Evolutionary conservation across 2,888 invertebrate genomes (phyloP), one percentile per base, ranked within the genome.

Genomic region (Drosophila limbata): DNA sequence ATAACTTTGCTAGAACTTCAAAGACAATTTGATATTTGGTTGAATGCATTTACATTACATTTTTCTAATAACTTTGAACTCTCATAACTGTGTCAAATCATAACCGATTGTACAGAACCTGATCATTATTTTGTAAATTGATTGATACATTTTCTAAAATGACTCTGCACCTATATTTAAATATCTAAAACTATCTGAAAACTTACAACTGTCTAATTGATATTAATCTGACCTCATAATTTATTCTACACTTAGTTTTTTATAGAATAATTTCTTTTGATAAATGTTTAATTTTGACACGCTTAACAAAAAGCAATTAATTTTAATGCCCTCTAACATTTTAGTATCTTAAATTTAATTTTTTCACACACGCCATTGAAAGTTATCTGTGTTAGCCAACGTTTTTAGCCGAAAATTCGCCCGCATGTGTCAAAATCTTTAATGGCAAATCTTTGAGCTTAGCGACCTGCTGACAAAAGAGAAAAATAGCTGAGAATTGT

Each of bases 401-500:
- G 35, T 64, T 62, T 35, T 17, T 55, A 19, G 35, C 21, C 28
- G 47, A 35, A 37, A 47, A 10, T 17, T 15, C 21, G 53, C 62
- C 73, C 69, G 64, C 65, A 69, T 76, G 25, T 35, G 45, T 57
- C 64, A 61, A 63, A 59, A 64, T 69, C 51, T 50, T 28, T 55
- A n/a, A 51, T 62, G 62, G 39, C 31, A 55, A 62, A 76, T 74
- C 60, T 59, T 33, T 21, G 21, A 51, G 48, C 45, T 19, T 13
- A 17, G 44, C 52, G 25, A 66, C 55, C 40, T 65, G 57, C 40
- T 63, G 53, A 28, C 17, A 15, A 31, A 37, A 45, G 45, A 55
- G 37, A 15, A 35, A 42, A 65, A 57, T n/a, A 42, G 50, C 17
- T 64, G 69, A 61, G 70, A 69, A 75, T 75, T 51, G 15, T 69